These are phyloP conservation scores for Pelobates cultripes DNA, from an alignment of 2,797 vertebrate species.

Conservation along the genomic window DNA sequence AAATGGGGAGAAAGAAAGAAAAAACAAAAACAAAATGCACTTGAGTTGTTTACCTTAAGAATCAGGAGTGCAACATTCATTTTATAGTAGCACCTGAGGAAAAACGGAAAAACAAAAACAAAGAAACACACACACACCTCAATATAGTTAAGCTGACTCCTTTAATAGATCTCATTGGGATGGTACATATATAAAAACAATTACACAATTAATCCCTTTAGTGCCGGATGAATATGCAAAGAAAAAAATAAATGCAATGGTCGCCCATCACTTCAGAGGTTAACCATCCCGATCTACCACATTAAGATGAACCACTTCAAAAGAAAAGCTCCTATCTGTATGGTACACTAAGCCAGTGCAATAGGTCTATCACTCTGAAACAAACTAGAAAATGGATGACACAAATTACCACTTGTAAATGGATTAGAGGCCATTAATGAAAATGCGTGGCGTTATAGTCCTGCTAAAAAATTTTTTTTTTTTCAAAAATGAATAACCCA, in stretches of 20 bases:
- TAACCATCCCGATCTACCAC: conserved; percentile 10
- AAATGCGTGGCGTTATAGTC: background rate
- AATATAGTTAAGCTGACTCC: background rate
- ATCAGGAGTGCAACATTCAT: too few species aligned
- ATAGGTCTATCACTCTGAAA: background rate
- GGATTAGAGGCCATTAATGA: background rate
- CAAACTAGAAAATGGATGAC: conserved; percentile 4
- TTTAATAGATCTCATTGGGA: conserved; percentile 40
- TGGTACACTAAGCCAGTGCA: conserved; percentile 16
- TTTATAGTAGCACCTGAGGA: too few species aligned
- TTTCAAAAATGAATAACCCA: background rate
- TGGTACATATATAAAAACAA: conserved; percentile 33
- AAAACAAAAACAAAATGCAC: too few species aligned
- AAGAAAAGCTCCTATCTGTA: conserved; percentile 13
- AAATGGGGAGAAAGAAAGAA: too few species aligned
- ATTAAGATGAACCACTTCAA: conserved; percentile 15
- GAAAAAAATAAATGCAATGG: background rate
- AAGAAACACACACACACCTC: background rate
- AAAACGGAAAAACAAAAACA: background rate
- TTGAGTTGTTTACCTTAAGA: too few species aligned
- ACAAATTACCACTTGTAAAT: background rate
- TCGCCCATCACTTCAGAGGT: background rate
- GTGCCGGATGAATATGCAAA: background rate
- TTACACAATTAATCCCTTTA: background rate
- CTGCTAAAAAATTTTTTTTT: background rate